phyloP scores from a whole-genome alignment of 2,113 vertebrate genomes.

The Sander lucioperca region DNA sequence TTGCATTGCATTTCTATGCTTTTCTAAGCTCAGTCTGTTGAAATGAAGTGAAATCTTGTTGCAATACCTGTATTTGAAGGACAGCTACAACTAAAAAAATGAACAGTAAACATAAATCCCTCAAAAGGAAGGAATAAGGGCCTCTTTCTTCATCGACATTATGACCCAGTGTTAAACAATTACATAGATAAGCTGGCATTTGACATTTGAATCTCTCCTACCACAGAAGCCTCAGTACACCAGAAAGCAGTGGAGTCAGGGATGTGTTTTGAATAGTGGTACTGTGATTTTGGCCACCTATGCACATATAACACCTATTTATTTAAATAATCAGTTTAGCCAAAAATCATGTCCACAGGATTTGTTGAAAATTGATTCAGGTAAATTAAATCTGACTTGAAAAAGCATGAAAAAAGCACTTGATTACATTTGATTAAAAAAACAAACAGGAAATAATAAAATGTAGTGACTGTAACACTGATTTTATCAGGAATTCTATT shows the following conservation, averaged over 20 bases:
- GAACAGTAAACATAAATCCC: not conserved
- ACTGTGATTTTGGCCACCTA: not conserved
- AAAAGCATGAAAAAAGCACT: not conserved
- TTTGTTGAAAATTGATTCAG: not conserved
- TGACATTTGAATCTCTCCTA: not conserved
- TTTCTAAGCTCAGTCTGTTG: not conserved
- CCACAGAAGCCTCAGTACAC: not conserved
- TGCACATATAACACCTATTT: not conserved
- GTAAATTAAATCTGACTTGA: constrained; percentile 4
- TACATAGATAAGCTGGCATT: not conserved
- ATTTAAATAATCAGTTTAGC: not conserved
- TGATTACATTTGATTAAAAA: not conserved
- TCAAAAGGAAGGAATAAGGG: not conserved
- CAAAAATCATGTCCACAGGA: not conserved
- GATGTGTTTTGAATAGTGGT: not conserved
- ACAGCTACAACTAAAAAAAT: not conserved
- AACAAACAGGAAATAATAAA: not conserved
- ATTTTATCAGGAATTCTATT: constrained; percentile 19
- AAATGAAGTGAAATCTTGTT: not conserved
- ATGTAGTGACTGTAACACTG: not conserved
- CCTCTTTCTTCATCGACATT: not conserved
- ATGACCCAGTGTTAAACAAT: not conserved
- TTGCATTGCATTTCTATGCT: not conserved
- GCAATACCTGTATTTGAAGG: not conserved
- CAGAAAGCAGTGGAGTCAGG: not conserved